phyloP scores from a whole-genome alignment of 2,888 invertebrate genomes.

The Eulithis testata region DNA sequence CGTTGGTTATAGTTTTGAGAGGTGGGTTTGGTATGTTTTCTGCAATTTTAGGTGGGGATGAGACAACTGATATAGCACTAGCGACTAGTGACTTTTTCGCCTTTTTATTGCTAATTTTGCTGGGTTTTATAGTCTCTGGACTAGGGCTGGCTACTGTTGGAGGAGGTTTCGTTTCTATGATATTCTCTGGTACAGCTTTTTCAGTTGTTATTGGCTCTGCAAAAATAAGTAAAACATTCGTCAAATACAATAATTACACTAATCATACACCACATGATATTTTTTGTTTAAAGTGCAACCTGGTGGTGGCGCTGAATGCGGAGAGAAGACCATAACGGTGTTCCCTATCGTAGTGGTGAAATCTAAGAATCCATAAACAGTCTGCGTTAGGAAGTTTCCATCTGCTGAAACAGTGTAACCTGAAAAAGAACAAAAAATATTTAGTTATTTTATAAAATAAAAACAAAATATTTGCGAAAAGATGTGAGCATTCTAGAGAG shows the following conservation, averaged over 20 bases:
- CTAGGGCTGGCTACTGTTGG: slow-evolving; percentile 68
- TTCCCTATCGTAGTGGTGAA: slow-evolving; percentile 97
- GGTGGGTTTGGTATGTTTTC: slow-evolving; percentile 69
- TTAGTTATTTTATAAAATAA: slow-evolving; percentile 5
- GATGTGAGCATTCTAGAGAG: slow-evolving; percentile 7
- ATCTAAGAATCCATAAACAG: slow-evolving; percentile 96
- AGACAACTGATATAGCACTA: slow-evolving; percentile 71
- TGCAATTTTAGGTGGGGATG: slow-evolving; percentile 76
- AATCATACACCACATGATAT: background rate
- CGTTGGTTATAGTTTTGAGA: slow-evolving; percentile 72
- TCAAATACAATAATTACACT: slow-evolving; percentile 1
- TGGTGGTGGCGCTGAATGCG: slow-evolving; percentile 91
- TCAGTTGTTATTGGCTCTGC: slow-evolving; percentile 77
- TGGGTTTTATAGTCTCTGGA: slow-evolving; percentile 77
- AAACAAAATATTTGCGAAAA: slow-evolving; percentile 9
- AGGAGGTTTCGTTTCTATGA: slow-evolving; percentile 79
- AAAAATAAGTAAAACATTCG: slow-evolving; percentile 40
- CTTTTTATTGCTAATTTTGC: slow-evolving; percentile 72
- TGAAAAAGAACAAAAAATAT: slow-evolving; percentile 30
- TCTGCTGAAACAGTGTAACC: slow-evolving; percentile 41
- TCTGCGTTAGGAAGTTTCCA: slow-evolving; percentile 89
- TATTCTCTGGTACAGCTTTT: slow-evolving; percentile 74
- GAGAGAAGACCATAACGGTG: slow-evolving; percentile 97
- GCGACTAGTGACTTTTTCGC: slow-evolving; percentile 71
- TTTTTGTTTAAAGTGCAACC: slow-evolving; percentile 70